Percentiles rank a stretch among this genome's conserved stretches.
Evolutionary conservation across 2,797 vertebrate genomes (phyloP).

Genomic region (Echiichthys vipera): DNA sequence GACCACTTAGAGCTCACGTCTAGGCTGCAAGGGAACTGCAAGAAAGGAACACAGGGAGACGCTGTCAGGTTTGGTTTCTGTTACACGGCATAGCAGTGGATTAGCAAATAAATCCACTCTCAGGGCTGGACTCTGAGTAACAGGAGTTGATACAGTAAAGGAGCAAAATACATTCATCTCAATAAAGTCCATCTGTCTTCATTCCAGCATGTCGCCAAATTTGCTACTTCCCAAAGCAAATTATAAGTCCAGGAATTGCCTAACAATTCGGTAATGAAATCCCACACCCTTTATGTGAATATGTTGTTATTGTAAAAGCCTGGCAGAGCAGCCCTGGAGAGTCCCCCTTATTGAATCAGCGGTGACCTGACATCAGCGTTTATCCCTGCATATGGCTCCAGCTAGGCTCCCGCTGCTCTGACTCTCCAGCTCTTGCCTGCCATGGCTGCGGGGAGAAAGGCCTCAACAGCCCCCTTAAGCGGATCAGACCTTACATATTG

Average conservation of each 20-base stretch:
- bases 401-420: constrained; percentile 35
- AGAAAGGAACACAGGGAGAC: constrained; percentile 11
- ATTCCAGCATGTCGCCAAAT: constrained; percentile 45
- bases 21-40: constrained; percentile 7
- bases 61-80: not conserved
- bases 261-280: constrained; percentile 72
- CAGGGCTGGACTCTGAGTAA: constrained; percentile 20
- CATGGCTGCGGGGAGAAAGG: constrained; percentile 31
- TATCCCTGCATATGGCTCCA: constrained; percentile 59
- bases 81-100: not conserved
- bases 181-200: constrained; percentile 61
- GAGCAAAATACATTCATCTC: constrained; percentile 54
- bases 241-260: constrained; percentile 58
- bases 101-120: constrained; percentile 19
- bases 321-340: constrained; percentile 42
- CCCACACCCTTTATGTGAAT: constrained; percentile 54
- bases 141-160: constrained; percentile 15
- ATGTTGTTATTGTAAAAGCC: constrained; percentile 70
- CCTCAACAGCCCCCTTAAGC: constrained; percentile 55
- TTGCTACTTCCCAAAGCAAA: constrained; percentile 34
- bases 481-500: constrained; percentile 72
- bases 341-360: constrained; percentile 67
- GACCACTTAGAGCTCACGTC: constrained; percentile 24
- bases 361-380: constrained; percentile 69
- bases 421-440: constrained; percentile 34